Evolutionary conservation across 2,113 vertebrate genomes (phyloP).

Genomic region (Pipra filicauda): DNA sequence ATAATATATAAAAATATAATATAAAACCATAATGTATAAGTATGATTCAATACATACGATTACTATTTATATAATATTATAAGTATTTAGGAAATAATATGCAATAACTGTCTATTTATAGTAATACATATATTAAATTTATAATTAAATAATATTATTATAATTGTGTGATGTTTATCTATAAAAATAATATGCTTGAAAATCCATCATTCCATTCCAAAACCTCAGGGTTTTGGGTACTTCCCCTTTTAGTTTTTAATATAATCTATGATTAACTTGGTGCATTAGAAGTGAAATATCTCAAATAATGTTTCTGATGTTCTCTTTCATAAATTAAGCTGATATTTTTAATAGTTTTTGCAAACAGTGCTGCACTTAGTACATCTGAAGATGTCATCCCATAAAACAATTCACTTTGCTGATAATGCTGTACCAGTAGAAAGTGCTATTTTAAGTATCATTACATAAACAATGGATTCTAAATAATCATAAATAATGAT

Average conservation of each 20-base stretch:
- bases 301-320: neutral
- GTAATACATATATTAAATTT: neutral
- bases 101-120: neutral
- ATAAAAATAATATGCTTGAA: neutral
- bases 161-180: neutral
- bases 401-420: neutral
- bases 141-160: accelerated
- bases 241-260: neutral
- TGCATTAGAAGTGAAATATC: neutral
- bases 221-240: neutral
- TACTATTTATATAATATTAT: accelerated
- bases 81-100: neutral
- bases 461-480: neutral
- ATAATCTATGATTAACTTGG: neutral
- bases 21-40: no score
- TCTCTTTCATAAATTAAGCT: neutral
- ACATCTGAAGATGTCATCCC: neutral
- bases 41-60: neutral
- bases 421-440: neutral
- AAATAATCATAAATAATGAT: neutral
- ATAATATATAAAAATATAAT: no score
- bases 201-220: neutral
- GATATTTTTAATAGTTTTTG: neutral
- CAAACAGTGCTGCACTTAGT: neutral
- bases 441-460: neutral